Base-by-base conservation (phyloP, 2,888 invertebrate genomes). In the Leptinotarsa peninsularis region DNA sequence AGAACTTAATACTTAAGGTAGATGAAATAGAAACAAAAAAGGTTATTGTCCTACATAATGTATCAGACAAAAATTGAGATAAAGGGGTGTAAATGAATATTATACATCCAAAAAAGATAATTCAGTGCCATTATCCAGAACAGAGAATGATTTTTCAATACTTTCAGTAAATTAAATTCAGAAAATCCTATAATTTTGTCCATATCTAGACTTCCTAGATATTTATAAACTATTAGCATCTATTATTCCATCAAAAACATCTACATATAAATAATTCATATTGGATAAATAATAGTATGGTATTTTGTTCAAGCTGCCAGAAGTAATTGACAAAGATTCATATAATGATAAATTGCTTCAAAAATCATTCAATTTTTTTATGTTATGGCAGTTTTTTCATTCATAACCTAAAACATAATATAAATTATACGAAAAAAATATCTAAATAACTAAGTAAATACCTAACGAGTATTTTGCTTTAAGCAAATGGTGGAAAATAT, bases 391-490 rank as follows among this genome's bases (percentile, higher is more conserved):
- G 69, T 69, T 54, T 69, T 54, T 69, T 56, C 21, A 67, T 67
- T 49, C 50, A 54, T 49, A 18, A 50, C 2, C 49, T 21, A 15
- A 67, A 67, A 49, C 13, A 21, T 18, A 49, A 49, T 67, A 21
- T 58, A 69, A 43, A 66, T 67, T 54, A 49, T 50, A 50, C 18
- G 17, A 74, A 69, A 58, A 21, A 23, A 15, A 23, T 23, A 58
- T 58, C 72, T 77, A 74, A 75, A 77, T 71, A 78, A 72, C 72
- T 54, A 75, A 73, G 75, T 69, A 70, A 75, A 76, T 63, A 73
- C 69, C 75, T 69, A 74, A 78, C 71, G 76, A 78, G 78, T 78
- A 77, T 75, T 75, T 68, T 70, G 70, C 70, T 52, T 67, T 67
- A 72, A 74, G 69, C 73, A 76, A 77, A 72, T 67, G 73, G 73